Percentiles rank a stretch among this genome's conserved stretches.
These are phyloP conservation scores for Sebastes nivosus DNA, from an alignment of 2,797 vertebrate genomes.

Conservation along the genomic window DNA sequence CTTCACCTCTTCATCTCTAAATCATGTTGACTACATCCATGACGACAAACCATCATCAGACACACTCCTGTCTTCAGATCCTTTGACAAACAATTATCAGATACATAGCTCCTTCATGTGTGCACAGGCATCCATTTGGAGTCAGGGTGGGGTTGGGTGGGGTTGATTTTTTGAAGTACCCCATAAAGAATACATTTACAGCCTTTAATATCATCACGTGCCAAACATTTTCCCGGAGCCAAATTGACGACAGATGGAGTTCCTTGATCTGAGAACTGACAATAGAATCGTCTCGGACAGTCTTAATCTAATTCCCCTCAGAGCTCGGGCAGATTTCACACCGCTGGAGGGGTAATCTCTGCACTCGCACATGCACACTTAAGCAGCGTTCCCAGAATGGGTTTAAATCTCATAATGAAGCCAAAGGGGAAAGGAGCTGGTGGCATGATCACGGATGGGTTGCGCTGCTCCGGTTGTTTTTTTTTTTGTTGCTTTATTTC, in stretches of 20 bases:
- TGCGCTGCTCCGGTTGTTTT: conserved; percentile 1
- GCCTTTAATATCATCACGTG: conserved; percentile 13
- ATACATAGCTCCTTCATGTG: conserved; percentile 1
- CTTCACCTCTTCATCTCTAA: conserved; percentile 1
- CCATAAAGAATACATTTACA: conserved; percentile 26
- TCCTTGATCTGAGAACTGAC: conserved; percentile 63
- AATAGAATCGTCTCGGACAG: conserved; percentile 62
- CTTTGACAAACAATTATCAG: conserved; percentile 7
- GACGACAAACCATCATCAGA: conserved; percentile 1
- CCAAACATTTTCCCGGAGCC: conserved; percentile 21
- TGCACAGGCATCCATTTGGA: conserved; percentile 39
- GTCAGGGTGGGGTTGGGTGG: conserved; percentile 35
- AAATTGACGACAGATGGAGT: conserved; percentile 54
- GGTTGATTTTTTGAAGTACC: conserved; percentile 26
- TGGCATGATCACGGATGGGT: conserved; percentile 35
- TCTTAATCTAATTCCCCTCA: conserved; percentile 71
- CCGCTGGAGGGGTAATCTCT: conserved; percentile 62
- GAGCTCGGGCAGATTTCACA: conserved; percentile 65
- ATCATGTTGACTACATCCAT: background rate
- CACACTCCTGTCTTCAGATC: background rate
- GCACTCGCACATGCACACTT: conserved; percentile 12
- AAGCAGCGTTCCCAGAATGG: conserved; percentile 49
- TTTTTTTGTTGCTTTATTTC: conserved; percentile 14
- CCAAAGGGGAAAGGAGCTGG: conserved; percentile 44
- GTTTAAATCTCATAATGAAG: conserved; percentile 66